A percentile compares a stretch with the other conserved stretches of the same genome.
Evolutionary conservation across 2,113 vertebrate genomes (phyloP).

Genomic region (Actenoides lindsayi): DNA sequence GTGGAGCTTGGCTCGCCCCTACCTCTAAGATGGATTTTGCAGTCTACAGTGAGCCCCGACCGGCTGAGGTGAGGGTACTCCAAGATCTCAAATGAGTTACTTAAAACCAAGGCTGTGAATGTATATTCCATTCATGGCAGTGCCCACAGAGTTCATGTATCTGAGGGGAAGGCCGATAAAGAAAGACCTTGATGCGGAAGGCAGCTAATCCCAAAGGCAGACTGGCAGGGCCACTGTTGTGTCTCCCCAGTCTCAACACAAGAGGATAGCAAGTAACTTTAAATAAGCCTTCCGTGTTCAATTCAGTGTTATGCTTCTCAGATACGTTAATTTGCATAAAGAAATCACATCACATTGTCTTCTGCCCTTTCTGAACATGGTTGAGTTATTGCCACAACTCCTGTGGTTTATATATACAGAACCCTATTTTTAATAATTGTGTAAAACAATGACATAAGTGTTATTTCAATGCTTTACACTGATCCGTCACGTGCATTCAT

Average conservation of each 20-base stretch:
- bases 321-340: not conserved
- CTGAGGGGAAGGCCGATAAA: not conserved
- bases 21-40: not conserved
- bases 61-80: not conserved
- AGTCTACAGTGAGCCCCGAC: not conserved
- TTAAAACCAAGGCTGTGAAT: not conserved
- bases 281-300: not conserved
- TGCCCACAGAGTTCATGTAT: not conserved
- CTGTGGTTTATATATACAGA: slow-evolving; percentile 17
- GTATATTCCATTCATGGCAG: not conserved
- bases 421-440: slow-evolving; percentile 17
- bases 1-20: not conserved
- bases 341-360: not conserved
- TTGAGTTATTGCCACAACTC: slow-evolving; percentile 19
- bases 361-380: not conserved
- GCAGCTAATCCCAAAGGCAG: not conserved
- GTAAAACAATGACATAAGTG: slow-evolving; percentile 29
- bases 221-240: not conserved
- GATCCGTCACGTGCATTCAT: not conserved
- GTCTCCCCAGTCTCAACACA: not conserved
- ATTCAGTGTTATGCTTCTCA: not conserved
- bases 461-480: slow-evolving; percentile 14
- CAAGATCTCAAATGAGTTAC: not conserved
- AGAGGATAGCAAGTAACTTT: not conserved
- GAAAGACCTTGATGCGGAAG: not conserved